Percentiles rank a stretch among this genome's conserved stretches.
Evolutionary conservation across 2,113 vertebrate genomes (phyloP).

Genomic region (Miniopterus natalensis): DNA sequence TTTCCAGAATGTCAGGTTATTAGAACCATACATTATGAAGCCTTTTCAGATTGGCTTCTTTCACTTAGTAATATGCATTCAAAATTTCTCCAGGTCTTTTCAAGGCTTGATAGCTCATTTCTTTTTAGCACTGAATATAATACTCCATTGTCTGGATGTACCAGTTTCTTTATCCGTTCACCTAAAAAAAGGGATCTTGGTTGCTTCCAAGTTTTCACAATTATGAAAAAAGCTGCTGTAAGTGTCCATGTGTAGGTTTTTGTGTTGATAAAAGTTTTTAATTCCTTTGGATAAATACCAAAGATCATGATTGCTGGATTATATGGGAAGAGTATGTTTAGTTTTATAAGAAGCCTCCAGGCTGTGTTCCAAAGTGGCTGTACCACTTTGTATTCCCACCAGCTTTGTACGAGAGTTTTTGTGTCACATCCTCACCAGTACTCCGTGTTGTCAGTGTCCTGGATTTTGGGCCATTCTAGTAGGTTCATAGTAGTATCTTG

Average conservation of each 20-base stretch:
- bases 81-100: neutral
- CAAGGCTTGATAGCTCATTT: neutral
- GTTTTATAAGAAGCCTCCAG: neutral
- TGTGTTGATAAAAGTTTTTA: neutral
- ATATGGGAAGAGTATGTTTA: neutral
- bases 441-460: neutral
- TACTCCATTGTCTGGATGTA: neutral
- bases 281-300: neutral
- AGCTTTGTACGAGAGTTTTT: neutral
- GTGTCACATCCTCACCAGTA: neutral
- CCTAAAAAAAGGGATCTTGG: neutral
- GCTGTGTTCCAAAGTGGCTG: neutral
- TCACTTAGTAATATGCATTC: neutral
- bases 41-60: neutral
- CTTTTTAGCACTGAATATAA: neutral
- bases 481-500: neutral
- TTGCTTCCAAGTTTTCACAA: neutral
- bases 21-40: neutral
- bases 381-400: neutral
- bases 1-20: no score
- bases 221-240: neutral
- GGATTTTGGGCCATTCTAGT: neutral
- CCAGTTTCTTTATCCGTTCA: neutral
- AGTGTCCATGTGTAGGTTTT: neutral
- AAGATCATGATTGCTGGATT: neutral